These are phyloP conservation scores for Incurvaria masculella DNA, from an alignment of 2,888 invertebrate species.

Conservation along the genomic window DNA sequence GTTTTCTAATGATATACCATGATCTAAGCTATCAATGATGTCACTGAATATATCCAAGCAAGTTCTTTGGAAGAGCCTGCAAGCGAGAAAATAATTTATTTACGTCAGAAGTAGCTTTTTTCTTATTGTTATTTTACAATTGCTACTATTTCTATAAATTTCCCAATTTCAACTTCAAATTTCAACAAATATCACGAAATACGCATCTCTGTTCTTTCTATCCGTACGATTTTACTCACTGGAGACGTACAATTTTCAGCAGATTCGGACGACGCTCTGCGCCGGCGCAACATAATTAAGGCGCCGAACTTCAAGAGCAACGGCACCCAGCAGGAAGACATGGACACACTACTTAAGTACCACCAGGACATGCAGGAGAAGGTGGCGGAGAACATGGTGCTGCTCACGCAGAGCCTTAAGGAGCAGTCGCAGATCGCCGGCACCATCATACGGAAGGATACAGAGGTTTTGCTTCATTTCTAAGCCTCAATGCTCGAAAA, in stretches of 20 bases:
- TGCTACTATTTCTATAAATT: too few species aligned
- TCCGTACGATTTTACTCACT: conserved; percentile 6
- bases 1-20: too few species aligned
- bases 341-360: conserved; percentile 80
- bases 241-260: too few species aligned
- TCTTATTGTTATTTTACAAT: too few species aligned
- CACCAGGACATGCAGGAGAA: conserved; percentile 89
- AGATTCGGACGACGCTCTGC: conserved; percentile 41
- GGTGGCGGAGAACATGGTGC: conserved; percentile 92
- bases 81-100: too few species aligned
- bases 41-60: too few species aligned
- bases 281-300: conserved; percentile 54
- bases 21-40: too few species aligned
- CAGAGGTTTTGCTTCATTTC: conserved; percentile 60
- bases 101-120: too few species aligned
- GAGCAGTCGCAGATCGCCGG: conserved; percentile 89
- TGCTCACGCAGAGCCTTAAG: conserved; percentile 80
- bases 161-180: conserved; percentile 19
- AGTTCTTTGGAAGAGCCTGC: too few species aligned
- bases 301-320: conserved; percentile 46
- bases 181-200: conserved; percentile 1
- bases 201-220: too few species aligned
- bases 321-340: conserved; percentile 60
- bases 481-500: too few species aligned
- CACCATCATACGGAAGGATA: conserved; percentile 86